A percentile compares a stretch with the other conserved stretches of the same genome.
Conservation (phyloP, 2,113 vertebrate genomes). For the Pseudorasbora parva region DNA sequence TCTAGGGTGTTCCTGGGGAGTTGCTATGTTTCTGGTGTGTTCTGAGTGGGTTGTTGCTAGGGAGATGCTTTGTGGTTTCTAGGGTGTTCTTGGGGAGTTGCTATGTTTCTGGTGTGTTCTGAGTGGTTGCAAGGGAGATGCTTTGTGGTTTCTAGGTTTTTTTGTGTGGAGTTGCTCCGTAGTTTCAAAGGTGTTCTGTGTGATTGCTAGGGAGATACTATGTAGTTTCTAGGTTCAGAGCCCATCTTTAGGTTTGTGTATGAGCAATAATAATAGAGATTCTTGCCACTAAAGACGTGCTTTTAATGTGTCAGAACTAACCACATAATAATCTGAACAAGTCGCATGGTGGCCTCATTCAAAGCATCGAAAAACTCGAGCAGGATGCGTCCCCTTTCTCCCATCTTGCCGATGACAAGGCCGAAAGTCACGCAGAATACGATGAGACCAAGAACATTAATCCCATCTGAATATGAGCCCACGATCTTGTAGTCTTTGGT, state of each 20-base stretch:
- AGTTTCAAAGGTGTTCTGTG: no score
- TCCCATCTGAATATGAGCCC: conserved; percentile 87
- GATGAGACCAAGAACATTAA: conserved; percentile 94
- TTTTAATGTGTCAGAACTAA: conserved; percentile 68
- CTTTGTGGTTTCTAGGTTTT: no score
- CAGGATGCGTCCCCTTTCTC: conserved; percentile 90
- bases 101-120: no score
- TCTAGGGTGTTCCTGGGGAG: neutral
- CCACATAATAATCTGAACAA: conserved; percentile 98
- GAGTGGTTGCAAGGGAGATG: no score
- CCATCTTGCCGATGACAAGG: conserved; percentile 96
- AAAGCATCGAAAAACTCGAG: conserved; percentile 96
- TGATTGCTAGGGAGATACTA: no score
- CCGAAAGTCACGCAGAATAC: conserved; percentile 96
- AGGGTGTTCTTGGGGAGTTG: no score
- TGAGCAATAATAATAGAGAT: neutral
- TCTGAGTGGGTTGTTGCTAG: neutral
- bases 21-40: neutral
- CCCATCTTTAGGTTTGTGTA: neutral
- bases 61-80: neutral
- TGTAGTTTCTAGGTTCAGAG: no score
- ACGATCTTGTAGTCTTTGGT: conserved; percentile 88
- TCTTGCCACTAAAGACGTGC: neutral
- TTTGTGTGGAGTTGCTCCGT: no score
- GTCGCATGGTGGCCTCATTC: conserved; percentile 95